Evolutionary conservation across 2,888 invertebrate genomes (phyloP).

Genomic region (Epinotia demarniana): DNA sequence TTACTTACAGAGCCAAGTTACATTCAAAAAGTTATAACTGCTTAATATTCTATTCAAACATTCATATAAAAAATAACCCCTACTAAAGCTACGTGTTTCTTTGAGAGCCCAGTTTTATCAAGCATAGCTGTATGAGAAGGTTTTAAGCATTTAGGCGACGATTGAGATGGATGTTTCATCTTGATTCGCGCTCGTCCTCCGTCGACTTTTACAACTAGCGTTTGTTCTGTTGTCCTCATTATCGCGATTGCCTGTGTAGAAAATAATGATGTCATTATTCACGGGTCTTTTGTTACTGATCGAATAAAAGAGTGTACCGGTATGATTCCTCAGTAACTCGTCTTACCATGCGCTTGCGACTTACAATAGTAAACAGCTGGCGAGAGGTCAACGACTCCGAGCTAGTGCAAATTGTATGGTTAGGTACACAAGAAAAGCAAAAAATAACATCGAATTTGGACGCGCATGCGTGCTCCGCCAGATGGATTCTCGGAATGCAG

Average conservation of each 20-base stretch:
- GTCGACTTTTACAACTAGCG: slow-evolving; percentile 54
- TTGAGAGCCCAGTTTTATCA: slow-evolving; percentile 26
- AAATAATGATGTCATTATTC: slow-evolving; percentile 80
- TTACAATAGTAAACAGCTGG: slow-evolving; percentile 81
- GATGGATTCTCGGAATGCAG: slow-evolving; percentile 63
- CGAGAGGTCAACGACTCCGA: slow-evolving; percentile 76
- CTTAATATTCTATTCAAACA: slow-evolving; percentile 69
- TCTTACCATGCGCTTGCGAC: slow-evolving; percentile 70
- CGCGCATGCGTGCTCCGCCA: slow-evolving; percentile 60
- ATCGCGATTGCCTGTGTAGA: slow-evolving; percentile 61
- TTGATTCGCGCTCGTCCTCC: slow-evolving; percentile 48
- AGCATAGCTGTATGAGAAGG: slow-evolving; percentile 9
- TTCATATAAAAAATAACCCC: slow-evolving; percentile 59
- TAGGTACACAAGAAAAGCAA: slow-evolving; percentile 76
- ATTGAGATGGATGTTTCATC: slow-evolving; percentile 37
- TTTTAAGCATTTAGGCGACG: slow-evolving; percentile 11
- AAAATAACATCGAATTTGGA: slow-evolving; percentile 69
- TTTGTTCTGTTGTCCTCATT: slow-evolving; percentile 65
- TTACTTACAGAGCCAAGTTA: slow-evolving; percentile 58
- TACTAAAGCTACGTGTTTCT: slow-evolving; percentile 30
- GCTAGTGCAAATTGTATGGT: slow-evolving; percentile 81
- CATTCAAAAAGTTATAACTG: slow-evolving; percentile 61
- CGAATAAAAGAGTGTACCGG: slow-evolving; percentile 73
- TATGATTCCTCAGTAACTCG: slow-evolving; percentile 75
- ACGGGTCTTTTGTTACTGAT: slow-evolving; percentile 78